Evolutionary conservation across 2,888 invertebrate genomes (phyloP), one percentile per base, ranked within the genome.

Genomic region (Lutraria lutraria): DNA sequence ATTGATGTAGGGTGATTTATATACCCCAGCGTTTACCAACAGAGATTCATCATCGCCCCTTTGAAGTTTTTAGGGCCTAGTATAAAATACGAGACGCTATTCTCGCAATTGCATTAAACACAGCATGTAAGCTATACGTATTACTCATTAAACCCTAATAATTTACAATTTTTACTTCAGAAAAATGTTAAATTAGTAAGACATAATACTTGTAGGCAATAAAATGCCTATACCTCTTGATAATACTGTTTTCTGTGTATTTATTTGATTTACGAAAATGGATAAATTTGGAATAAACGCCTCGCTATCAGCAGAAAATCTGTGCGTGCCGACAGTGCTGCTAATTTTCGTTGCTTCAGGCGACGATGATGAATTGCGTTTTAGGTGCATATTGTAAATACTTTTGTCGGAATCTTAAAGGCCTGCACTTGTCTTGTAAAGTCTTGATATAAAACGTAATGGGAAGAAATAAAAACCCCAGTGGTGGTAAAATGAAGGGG

Each of bases 1-100:
- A 90, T 90, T 89, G 91, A 91, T 91, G 88, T 79, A 84, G 85
- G 81, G 83, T 88, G 89, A 89, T 90, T 88, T 89, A 89, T 91
- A 89, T 68, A 84, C 88, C 91, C 43, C 89, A 87, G 88, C 81
- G 81, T 56, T 53, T 80, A 85, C 90, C 88, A 79, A 83, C 81
- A 81, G 88, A 80, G 87, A 88, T 85, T 85, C 82, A 89, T 91
- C 91, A 89, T 84, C 84, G 52, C 25, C 76, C 85, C 90, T 91
- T 91, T 91, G 91, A 91, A 81, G 91, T 90, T 90, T 86, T 63
- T 87, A 85, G 83, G 87, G 86, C 60, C 83, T 53, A 60, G 83
- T 54, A 91, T 90, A 90, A 90, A 90, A 87, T 87, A 63, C 85
- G 87, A 91, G 91, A 91, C 91, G 86, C 83, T 81, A 83, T 90